phyloP scores from a whole-genome alignment of 2,113 vertebrate species.

The Cyphomyrus discorhynchus region DNA sequence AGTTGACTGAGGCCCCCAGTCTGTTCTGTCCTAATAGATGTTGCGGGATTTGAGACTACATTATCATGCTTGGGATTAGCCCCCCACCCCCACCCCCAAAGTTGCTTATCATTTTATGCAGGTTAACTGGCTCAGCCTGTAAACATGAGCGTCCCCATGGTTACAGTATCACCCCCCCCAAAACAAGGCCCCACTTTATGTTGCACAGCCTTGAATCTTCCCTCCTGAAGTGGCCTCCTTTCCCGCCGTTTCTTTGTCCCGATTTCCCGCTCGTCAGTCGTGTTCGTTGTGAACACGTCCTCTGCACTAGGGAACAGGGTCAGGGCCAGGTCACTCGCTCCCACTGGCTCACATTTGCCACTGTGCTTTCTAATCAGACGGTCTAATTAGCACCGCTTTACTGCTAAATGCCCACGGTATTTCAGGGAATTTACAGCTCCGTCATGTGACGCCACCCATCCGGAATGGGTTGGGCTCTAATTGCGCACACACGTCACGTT shows the following conservation, averaged over 20 bases:
- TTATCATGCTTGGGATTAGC: not conserved
- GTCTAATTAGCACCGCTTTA: not conserved
- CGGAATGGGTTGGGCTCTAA: not conserved
- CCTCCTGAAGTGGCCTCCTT: constrained; percentile 27
- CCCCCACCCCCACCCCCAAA: not conserved
- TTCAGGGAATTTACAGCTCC: not conserved
- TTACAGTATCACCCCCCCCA: not conserved
- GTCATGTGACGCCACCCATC: not conserved
- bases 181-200: constrained; percentile 19
- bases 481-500: not conserved
- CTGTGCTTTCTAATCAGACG: not conserved
- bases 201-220: constrained; percentile 38
- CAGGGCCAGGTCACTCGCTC: not conserved
- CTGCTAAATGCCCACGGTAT: not conserved
- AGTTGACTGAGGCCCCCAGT: not conserved
- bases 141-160: not conserved
- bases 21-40: not conserved
- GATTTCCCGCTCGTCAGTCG: not conserved
- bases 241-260: not conserved
- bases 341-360: not conserved
- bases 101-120: not conserved
- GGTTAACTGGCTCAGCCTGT: not conserved
- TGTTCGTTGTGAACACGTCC: not conserved
- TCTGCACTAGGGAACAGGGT: not conserved
- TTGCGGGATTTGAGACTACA: not conserved